phyloP scores from a whole-genome alignment of 2,888 invertebrate species.

The Piscicola geometra region DNA sequence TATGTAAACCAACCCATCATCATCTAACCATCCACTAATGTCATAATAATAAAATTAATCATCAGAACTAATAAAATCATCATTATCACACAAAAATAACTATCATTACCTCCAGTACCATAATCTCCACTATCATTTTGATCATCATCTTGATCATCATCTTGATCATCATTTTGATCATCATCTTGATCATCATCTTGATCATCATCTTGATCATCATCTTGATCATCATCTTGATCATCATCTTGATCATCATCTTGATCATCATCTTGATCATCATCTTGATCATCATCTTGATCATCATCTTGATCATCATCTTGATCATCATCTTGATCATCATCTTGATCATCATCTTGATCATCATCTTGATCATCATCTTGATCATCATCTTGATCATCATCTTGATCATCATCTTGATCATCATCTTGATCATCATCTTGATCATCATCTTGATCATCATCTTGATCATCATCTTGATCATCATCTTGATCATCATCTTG shows the following conservation, averaged over 20 bases:
- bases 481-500: not conserved
- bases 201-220: not conserved
- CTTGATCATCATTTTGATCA: not conserved
- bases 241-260: not conserved
- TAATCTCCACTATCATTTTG: too few relatives aligned
- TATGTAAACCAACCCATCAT: too few relatives aligned
- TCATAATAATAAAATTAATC: too few relatives aligned
- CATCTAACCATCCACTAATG: too few relatives aligned
- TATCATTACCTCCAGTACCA: too few relatives aligned
- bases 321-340: not conserved
- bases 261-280: not conserved
- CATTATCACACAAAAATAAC: too few relatives aligned
- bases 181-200: not conserved
- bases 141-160: not conserved
- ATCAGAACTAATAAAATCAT: not conserved
- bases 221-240: not conserved
- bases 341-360: not conserved
- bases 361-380: not conserved
- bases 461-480: not conserved
- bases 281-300: not conserved
- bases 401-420: not conserved
- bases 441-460: not conserved
- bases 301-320: not conserved
- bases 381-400: not conserved
- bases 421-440: not conserved